phyloP scores from a whole-genome alignment of 1,140 invertebrate species.

The Temnothorax longispinosus region DNA sequence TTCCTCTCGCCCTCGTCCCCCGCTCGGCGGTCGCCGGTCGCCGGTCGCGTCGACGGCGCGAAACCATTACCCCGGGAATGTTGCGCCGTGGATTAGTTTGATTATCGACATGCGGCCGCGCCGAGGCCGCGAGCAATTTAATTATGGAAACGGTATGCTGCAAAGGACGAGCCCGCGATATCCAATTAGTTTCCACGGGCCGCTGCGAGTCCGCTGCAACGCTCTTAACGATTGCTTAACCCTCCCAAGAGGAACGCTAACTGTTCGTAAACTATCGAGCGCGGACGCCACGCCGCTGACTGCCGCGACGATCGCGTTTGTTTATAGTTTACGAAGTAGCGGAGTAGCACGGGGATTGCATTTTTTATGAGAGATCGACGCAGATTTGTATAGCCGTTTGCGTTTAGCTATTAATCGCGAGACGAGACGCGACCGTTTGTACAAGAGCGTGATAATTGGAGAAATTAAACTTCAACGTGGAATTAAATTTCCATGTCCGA shows the following conservation, averaged over 20 bases:
- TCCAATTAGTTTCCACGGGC: constrained; percentile 54
- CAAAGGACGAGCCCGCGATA: constrained; percentile 54
- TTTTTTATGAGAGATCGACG: no score
- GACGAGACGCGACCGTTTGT: not conserved
- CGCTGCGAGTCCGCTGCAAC: constrained; percentile 1
- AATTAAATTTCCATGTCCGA: not conserved
- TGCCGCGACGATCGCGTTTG: no score
- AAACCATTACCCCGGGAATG: constrained; percentile 53
- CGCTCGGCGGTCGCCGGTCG: no score
- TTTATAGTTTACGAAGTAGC: no score
- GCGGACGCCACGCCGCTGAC: no score
- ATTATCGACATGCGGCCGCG: constrained; percentile 58
- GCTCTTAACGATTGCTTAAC: constrained; percentile 32
- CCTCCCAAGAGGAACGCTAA: not conserved
- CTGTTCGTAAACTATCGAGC: no score
- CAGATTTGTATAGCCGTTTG: not conserved
- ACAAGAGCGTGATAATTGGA: not conserved
- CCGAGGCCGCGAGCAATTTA: constrained; percentile 55
- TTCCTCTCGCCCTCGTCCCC: not conserved
- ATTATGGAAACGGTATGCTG: constrained; percentile 56
- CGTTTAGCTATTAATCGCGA: not conserved
- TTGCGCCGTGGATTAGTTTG: constrained; percentile 54
- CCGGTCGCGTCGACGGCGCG: constrained; percentile 25
- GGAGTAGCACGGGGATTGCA: no score
- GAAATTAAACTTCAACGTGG: no score